Percentiles rank a stretch among this genome's conserved stretches.
Conservation (phyloP, 2,888 invertebrate genomes). For the Nymphalis c-album region DNA sequence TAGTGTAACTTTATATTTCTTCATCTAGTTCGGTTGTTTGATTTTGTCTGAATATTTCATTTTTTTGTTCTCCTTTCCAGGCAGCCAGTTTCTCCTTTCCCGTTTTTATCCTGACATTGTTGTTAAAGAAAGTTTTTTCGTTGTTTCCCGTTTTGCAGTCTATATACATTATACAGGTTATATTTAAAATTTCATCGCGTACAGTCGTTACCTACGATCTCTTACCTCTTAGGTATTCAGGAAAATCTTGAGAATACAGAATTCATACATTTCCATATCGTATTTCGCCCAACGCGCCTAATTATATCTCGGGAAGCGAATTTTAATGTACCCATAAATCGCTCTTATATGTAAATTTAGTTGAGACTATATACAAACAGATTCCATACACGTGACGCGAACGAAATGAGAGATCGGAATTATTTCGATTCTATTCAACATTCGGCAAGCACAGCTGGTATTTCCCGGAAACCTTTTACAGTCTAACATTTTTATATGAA, state of each 20-base stretch:
- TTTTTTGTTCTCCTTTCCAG: too few relatives aligned
- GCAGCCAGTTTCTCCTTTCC: too few relatives aligned
- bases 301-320: constrained; percentile 16
- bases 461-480: constrained; percentile 14
- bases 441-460: constrained; percentile 22
- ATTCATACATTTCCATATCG: not conserved
- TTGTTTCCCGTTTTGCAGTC: not conserved
- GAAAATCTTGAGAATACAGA: not conserved
- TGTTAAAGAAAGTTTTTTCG: not conserved
- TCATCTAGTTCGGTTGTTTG: too few relatives aligned
- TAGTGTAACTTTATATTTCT: too few relatives aligned
- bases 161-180: not conserved
- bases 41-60: too few relatives aligned
- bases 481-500: constrained; percentile 17
- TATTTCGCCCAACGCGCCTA: constrained; percentile 10
- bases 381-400: constrained; percentile 17
- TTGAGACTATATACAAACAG: constrained; percentile 17
- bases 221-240: not conserved
- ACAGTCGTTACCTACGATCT: not conserved
- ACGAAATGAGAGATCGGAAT: not conserved
- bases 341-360: constrained; percentile 14
- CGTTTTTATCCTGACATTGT: not conserved
- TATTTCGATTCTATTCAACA: constrained; percentile 9
- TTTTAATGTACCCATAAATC: constrained; percentile 23
- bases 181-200: not conserved